A percentile compares a stretch with the other conserved stretches of the same genome.
Evolutionary conservation across 2,888 invertebrate species (phyloP).

Genomic region (Acanthococcus lagerstroemiae): DNA sequence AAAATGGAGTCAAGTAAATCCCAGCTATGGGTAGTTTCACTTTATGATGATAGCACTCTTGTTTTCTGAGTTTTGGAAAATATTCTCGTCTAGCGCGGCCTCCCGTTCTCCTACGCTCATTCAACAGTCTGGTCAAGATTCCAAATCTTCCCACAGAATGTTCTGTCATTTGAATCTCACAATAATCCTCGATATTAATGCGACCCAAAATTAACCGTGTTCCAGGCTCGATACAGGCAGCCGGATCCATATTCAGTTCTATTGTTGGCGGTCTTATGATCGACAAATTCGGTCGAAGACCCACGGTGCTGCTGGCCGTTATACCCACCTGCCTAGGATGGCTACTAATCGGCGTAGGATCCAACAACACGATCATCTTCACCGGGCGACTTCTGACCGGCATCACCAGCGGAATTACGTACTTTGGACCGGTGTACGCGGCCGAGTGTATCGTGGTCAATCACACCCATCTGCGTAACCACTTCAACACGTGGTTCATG

Average conservation of each 20-base stretch:
- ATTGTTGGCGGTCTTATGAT: slow-evolving; percentile 1
- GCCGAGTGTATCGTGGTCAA: slow-evolving; percentile 38
- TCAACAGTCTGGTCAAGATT: too few species aligned
- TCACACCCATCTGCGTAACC: slow-evolving; percentile 12
- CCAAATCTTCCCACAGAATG: too few species aligned
- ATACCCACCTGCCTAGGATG: slow-evolving; percentile 3
- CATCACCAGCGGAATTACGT: slow-evolving; percentile 45
- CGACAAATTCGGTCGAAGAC: slow-evolving; percentile 10
- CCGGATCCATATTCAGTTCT: slow-evolving; percentile 2
- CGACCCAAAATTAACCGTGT: not conserved
- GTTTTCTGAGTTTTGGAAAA: too few species aligned
- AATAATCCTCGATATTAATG: too few species aligned
- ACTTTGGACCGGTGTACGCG: slow-evolving; percentile 48
- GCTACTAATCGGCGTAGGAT: not conserved
- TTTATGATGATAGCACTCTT: too few species aligned
- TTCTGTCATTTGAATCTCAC: too few species aligned
- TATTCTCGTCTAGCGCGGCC: too few species aligned
- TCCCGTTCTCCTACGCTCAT: too few species aligned
- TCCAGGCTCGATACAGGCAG: slow-evolving; percentile 37
- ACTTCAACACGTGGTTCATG: not conserved
- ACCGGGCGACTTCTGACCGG: slow-evolving; percentile 42
- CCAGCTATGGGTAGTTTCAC: too few species aligned
- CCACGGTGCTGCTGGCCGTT: not conserved
- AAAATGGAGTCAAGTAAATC: too few species aligned
- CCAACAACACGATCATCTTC: slow-evolving; percentile 32